Evolutionary conservation across 2,113 vertebrate genomes (phyloP), one percentile per base, ranked within the genome.

Genomic region (Cranoglanis bouderius): DNA sequence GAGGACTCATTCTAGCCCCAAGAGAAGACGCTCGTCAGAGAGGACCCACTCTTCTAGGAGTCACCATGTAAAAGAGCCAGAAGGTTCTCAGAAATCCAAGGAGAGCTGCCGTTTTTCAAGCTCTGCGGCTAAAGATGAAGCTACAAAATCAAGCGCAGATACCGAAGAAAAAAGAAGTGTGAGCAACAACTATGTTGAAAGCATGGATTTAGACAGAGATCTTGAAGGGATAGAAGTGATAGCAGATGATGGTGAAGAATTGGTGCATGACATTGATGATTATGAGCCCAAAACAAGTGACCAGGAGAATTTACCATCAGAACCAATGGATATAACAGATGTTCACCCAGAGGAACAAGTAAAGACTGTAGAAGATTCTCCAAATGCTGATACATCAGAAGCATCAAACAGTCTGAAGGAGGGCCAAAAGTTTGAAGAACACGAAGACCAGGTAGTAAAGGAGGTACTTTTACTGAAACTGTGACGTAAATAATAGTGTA

Each of bases 161-260:
- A 4, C 7, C 21, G 24, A 70, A 29, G 35, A 72, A 53, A 75
- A 51, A 19, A 55, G 6, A 46, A 14, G 57, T 65, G 74, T n/a
- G 8, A 83, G 24, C 38, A 57, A 67, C 3, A 12, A 70, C 26
- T 16, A 16, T 7, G n/a, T 80, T 85, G 63, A 51, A 8, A 61
- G 1, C 32, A 40, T 80, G 57, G 24, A 49, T 38, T 75, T 82
- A 72, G 88, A 86, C 29, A 63, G 88, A 87, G 87, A 91, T 49
- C 86, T 88, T 38, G 88, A 90, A 88, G 90, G 83, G 24, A n/a
- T 90, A 4, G 80, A 53, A 18, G 90, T 88, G 18, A 89, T 85
- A 29, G 90, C 77, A 40, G 88, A 89, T 83, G 86, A 88, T 63
- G 49, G 61, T 53, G 87, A 88, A 81, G 78, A 80, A 40, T 29